Percentiles rank a stretch among this genome's conserved stretches.
Conservation (phyloP, 2,113 vertebrate species). For the Rhinopomastus cyanomelas region DNA sequence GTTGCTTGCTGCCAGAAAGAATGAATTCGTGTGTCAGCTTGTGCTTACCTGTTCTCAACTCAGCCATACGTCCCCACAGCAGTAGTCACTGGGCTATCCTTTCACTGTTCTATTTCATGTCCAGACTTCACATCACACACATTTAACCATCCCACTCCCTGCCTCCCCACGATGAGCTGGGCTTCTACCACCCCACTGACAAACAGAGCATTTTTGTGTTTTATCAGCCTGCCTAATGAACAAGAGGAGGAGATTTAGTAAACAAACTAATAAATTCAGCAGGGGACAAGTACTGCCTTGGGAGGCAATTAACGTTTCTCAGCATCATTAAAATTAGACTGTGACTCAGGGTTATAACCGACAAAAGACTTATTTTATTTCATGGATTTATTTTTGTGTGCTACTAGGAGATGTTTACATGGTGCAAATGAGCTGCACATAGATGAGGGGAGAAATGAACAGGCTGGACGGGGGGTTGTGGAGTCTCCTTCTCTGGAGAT, state of each 20-base stretch:
- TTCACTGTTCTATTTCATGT: neutral
- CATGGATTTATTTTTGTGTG: rapidly evolving
- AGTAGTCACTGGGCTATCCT: rapidly evolving
- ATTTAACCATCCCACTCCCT: neutral
- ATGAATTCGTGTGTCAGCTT: neutral
- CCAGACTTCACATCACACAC: neutral
- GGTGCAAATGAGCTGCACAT: neutral
- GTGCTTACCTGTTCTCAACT: neutral
- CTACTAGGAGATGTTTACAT: neutral
- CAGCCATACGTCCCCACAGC: rapidly evolving
- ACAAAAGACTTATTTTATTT: neutral
- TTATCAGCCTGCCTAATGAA: neutral
- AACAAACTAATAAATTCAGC: slow-evolving; percentile 21
- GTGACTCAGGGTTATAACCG: neutral
- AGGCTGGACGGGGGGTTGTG: too few relatives aligned
- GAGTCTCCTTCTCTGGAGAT: too few relatives aligned
- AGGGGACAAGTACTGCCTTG: neutral
- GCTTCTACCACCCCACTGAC: neutral
- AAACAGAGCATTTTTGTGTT: neutral
- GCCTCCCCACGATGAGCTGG: neutral
- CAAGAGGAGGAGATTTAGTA: neutral
- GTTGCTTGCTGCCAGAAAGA: neutral
- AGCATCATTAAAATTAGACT: neutral
- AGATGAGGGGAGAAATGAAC: neutral
- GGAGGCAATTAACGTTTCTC: neutral